A percentile compares a stretch with the other conserved stretches of the same genome.
Evolutionary conservation across 2,888 invertebrate genomes (phyloP).

Genomic region (Hanleya hanleyi): DNA sequence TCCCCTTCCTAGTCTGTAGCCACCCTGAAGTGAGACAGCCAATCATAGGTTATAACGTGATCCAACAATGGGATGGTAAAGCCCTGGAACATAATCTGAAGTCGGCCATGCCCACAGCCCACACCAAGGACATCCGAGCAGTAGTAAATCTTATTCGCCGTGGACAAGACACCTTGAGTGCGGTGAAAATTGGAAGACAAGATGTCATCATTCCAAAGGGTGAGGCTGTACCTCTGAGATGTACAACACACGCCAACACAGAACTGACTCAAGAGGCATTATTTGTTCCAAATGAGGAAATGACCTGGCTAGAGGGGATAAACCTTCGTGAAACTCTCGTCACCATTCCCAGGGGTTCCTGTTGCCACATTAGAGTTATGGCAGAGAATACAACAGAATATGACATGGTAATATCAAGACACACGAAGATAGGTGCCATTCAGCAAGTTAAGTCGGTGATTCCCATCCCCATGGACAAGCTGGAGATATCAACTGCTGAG

Average conservation of each 20-base stretch:
- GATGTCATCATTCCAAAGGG: neutral
- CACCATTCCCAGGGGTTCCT: neutral
- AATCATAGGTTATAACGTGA: neutral
- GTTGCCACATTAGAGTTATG: neutral
- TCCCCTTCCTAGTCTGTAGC: neutral
- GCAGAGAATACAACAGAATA: neutral
- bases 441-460: conserved; percentile 1
- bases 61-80: neutral
- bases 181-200: conserved; percentile 1
- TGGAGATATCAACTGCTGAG: neutral
- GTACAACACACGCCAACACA: neutral
- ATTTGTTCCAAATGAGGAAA: too few species aligned
- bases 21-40: neutral
- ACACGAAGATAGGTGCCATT: neutral
- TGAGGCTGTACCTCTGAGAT: neutral
- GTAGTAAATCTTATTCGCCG: neutral
- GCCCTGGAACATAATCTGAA: neutral
- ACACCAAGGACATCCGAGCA: neutral
- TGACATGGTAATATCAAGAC: neutral
- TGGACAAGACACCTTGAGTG: neutral
- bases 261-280: too few species aligned
- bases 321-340: neutral
- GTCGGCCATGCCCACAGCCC: neutral
- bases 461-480: neutral
- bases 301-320: neutral